Conservation (phyloP, 2,113 vertebrate genomes). For the Ochotona princeps region DNA sequence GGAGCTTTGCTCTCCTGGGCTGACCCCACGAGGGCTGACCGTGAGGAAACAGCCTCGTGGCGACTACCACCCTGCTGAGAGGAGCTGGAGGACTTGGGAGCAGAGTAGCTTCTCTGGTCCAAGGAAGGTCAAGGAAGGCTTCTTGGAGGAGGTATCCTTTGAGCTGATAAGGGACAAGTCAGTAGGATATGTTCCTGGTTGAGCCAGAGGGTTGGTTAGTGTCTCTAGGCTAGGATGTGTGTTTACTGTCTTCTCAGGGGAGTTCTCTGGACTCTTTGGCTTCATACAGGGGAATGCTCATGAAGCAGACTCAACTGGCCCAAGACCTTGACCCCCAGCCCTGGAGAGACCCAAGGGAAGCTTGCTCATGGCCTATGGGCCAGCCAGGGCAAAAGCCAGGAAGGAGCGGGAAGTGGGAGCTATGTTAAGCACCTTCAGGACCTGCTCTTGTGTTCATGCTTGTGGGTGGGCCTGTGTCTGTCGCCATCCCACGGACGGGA, state of each 20-base stretch:
- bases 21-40: not conserved
- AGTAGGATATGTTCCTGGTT: not conserved
- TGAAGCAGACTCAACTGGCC: not conserved
- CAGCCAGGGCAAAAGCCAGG: fast-evolving
- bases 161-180: not conserved
- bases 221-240: fast-evolving
- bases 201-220: fast-evolving
- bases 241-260: not conserved
- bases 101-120: not conserved
- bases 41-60: no score
- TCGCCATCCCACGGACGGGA: not conserved
- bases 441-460: not conserved
- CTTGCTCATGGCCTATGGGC: not conserved
- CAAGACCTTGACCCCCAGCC: fast-evolving
- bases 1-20: not conserved
- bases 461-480: not conserved
- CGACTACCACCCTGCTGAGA: fast-evolving
- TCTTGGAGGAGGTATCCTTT: not conserved
- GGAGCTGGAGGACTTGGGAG: not conserved
- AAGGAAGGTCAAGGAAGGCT: not conserved
- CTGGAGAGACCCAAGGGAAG: not conserved
- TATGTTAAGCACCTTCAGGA: fast-evolving
- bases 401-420: not conserved
- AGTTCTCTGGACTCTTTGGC: not conserved
- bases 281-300: not conserved